These are phyloP conservation scores for Cyclophora albipunctata DNA, from an alignment of 2,888 invertebrate species.

Conservation along the genomic window DNA sequence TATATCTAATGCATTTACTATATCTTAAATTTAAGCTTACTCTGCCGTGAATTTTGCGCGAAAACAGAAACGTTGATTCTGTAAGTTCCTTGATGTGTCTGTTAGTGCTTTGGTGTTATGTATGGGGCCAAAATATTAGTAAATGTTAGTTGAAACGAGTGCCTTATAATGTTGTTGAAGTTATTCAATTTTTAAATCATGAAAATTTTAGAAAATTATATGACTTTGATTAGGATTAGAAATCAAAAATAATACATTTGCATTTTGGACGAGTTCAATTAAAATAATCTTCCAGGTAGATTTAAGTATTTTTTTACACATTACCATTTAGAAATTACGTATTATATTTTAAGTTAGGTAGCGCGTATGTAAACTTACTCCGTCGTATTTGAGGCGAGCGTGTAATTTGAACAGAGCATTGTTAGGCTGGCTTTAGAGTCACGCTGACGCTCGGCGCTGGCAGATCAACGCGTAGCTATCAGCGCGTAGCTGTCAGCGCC, in stretches of 20 bases:
- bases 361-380: conserved; percentile 35
- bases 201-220: conserved; percentile 7
- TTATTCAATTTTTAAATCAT: conserved; percentile 19
- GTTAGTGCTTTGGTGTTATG: conserved; percentile 39
- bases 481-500: no score
- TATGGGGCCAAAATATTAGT: conserved; percentile 51
- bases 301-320: conserved; percentile 64
- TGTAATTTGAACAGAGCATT: no score
- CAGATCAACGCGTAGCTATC: no score
- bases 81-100: conserved; percentile 55
- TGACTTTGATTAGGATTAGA: conserved; percentile 17
- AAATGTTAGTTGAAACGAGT: conserved; percentile 43
- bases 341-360: conserved; percentile 41
- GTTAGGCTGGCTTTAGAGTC: background rate
- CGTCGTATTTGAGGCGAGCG: conserved; percentile 17
- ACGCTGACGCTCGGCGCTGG: conserved; percentile 7
- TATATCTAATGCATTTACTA: conserved; percentile 73
- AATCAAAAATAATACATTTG: conserved; percentile 13
- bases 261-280: conserved; percentile 39
- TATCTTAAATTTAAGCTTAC: conserved; percentile 51
- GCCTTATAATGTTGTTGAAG: conserved; percentile 55
- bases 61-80: conserved; percentile 35
- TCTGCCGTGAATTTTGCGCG: conserved; percentile 42
- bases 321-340: conserved; percentile 69
- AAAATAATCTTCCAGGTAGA: conserved; percentile 64